Evolutionary conservation across 1,140 invertebrate species (phyloP).

Genomic region (Bombus confusus): DNA sequence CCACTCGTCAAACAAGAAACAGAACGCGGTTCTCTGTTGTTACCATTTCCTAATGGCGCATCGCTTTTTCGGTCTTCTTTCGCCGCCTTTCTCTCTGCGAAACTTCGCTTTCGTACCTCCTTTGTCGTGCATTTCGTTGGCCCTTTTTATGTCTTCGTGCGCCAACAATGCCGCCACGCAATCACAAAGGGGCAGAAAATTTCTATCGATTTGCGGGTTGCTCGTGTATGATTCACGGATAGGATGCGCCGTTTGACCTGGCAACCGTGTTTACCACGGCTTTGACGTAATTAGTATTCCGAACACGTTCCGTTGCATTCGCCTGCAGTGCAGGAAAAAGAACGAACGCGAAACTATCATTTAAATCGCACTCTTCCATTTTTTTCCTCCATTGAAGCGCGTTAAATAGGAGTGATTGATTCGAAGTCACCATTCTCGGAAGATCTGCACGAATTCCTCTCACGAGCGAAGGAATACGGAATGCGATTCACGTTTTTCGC

Average conservation of each 20-base stretch:
- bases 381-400: not conserved
- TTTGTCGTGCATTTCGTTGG: not conserved
- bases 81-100: not conserved
- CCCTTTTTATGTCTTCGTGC: too few species aligned
- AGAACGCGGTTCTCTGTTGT: not conserved
- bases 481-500: not conserved
- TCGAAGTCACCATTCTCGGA: not conserved
- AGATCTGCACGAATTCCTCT: not conserved
- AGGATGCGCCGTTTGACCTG: conserved; percentile 20
- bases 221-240: conserved; percentile 27
- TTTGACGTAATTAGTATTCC: conserved; percentile 32
- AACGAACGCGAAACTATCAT: not conserved
- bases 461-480: not conserved
- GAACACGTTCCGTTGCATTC: conserved; percentile 14
- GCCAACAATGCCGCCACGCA: not conserved
- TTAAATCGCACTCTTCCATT: not conserved
- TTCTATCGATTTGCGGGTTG: conserved; percentile 27
- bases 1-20: conserved; percentile 21
- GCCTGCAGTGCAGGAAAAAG: not conserved
- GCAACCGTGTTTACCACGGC: conserved; percentile 31
- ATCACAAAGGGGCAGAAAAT: not conserved
- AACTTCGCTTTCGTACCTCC: not conserved
- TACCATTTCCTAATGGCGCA: conserved; percentile 17
- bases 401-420: not conserved
- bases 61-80: not conserved